Base-by-base conservation (phyloP, 2,888 invertebrate genomes). In the Zhuqinia jingwanae region DNA sequence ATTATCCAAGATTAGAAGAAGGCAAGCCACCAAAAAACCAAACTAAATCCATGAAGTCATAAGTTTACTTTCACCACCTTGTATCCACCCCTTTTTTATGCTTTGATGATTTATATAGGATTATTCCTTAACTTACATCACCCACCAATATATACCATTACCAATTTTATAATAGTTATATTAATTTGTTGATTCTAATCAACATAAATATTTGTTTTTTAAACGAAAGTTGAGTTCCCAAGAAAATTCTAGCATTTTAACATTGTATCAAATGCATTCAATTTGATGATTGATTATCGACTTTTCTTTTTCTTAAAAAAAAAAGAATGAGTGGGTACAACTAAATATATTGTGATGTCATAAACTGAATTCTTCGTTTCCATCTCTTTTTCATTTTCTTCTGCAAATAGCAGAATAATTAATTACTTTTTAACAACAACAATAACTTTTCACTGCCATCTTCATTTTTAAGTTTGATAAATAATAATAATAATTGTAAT, bases 1-100 rank as follows among this genome's bases (percentile, higher is more conserved):
- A 60, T 60, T 63, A 3, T 63, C 30, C 10, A 63, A 30, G 17
- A 63, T 63, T 56, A 56, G 56, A 63, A 63, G 63, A 63, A 63
- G 63, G 36, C 36, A 36, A 27, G 63, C 63, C 17, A 63, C 36
- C 63, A 30, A 56, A 56, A 60, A 63, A 30, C 63, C 15, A 63
- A 63, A 63, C 58, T 58, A 58, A 20, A 58, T 56, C 6, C 56
- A 8, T 58, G 11, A 20, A 58, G 11, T 58, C 20, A 36, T 36
- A 58, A 22, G 8, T 36, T 58, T 22, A 20, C 20, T 58, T 58
- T 20, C 20, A 58, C 22, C 56, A 56, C 20, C 11, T n/a, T 17
- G 63, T 36, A 63, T 63, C 30, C 10, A n/a, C 63, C 36, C 17
- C 27, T n/a, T 36, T 36, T 36, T 36, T 36, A 36, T 30, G 63